Base-by-base conservation (phyloP, 2,888 invertebrate genomes). In the Hyppa rectilinea region DNA sequence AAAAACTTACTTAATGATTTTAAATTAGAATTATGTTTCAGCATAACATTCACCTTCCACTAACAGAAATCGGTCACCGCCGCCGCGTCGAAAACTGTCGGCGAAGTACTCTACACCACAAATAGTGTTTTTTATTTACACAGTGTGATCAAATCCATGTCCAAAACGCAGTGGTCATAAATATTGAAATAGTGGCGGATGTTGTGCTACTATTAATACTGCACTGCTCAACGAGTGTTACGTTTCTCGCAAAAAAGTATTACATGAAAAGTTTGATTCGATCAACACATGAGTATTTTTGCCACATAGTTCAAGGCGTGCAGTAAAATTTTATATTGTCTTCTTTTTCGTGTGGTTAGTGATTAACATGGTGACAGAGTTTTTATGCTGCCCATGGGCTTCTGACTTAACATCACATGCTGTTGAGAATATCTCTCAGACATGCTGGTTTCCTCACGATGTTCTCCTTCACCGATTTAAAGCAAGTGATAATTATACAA, bases 91-190 rank as follows among this genome's bases (percentile, higher is more conserved):
- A n/a, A n/a, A 36, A 40, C 3, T 14, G 17, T 26, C 10, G 36
- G 17, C 40, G 38, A 31, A 31, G 23, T 38, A 45, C 38, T 38
- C 20, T 9, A 23, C 5, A 31, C 31, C 7, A 47, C 5, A 64
- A 63, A 75, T 47, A 14, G 23, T 47, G 36, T 69, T 53, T 75
- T 63, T 31, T 38, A 38, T 71, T 71, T 53, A 45, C 38, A 12
- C 12, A n/a, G 14, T 26, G 26, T 64, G 75, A 34, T 75, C 71
- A 74, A 71, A 75, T 64, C 45, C 65, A 26, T 71, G 75, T 64
- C 45, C 34, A 47, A 20, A 34, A 14, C n/a, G 43, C 52, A 38
- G 36, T 36, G 12, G 65, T 64, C 52, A 64, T 71, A 75, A 71
- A 71, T 71, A 71, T 75, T 4, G 38, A 75, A 75, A 64, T 64